phyloP scores from a whole-genome alignment of 2,113 vertebrate genomes.

The Albula glossodonta region DNA sequence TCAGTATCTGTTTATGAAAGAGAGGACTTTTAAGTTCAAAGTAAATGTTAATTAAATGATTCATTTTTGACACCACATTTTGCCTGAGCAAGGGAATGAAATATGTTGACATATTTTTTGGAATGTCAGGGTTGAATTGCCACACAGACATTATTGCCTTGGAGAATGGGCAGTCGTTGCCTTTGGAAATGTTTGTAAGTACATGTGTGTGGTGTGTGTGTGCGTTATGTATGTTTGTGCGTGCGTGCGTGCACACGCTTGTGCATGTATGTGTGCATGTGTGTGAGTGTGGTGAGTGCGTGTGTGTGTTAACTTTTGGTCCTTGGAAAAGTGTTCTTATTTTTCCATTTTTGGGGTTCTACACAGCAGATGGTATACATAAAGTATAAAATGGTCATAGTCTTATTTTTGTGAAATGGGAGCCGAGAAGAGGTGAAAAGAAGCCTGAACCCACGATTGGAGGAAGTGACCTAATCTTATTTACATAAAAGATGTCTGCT shows the following conservation, averaged over 20 bases:
- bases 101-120: constrained; percentile 52
- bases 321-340: constrained; percentile 74
- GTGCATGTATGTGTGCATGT: constrained; percentile 26
- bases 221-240: constrained; percentile 26
- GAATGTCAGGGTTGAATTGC: constrained; percentile 71
- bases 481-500: constrained; percentile 42
- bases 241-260: constrained; percentile 20
- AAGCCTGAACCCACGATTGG: constrained; percentile 32
- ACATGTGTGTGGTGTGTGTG: constrained; percentile 34
- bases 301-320: constrained; percentile 66
- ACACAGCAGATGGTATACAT: constrained; percentile 67
- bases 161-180: constrained; percentile 72
- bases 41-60: constrained; percentile 35
- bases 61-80: constrained; percentile 41
- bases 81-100: constrained; percentile 59
- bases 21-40: constrained; percentile 21
- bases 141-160: constrained; percentile 77
- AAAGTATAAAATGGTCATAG: constrained; percentile 56
- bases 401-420: constrained; percentile 65
- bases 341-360: constrained; percentile 71
- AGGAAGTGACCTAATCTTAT: constrained; percentile 41
- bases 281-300: constrained; percentile 47
- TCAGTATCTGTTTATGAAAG: constrained; percentile 41
- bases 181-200: constrained; percentile 60
- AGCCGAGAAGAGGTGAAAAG: constrained; percentile 45